These are phyloP conservation scores for Calameuta filiformis DNA, from an alignment of 2,888 invertebrate species.

Conservation along the genomic window DNA sequence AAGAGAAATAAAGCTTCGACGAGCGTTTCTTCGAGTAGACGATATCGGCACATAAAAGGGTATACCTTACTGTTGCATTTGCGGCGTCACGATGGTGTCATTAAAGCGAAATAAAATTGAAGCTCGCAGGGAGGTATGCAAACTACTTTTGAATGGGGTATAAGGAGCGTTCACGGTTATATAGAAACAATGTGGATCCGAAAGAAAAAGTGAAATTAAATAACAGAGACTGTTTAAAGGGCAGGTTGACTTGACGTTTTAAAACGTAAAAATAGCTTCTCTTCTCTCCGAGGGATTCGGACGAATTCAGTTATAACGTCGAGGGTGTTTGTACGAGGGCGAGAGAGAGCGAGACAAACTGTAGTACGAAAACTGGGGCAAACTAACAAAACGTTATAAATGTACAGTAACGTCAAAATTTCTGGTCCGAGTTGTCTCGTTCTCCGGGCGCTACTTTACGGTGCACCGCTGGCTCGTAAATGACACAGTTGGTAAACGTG, in stretches of 20 bases:
- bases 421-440: neutral
- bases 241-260: neutral
- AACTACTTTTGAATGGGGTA: neutral
- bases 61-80: neutral
- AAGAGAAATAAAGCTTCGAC: neutral
- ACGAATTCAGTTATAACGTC: neutral
- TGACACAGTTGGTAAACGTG: neutral
- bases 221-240: neutral
- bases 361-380: conserved; percentile 28
- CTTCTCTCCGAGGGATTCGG: neutral
- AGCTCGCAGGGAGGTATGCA: neutral
- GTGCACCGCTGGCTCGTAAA: neutral
- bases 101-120: neutral
- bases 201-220: neutral
- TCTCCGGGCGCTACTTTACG: neutral
- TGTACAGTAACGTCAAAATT: neutral
- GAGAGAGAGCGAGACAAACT: neutral
- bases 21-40: neutral
- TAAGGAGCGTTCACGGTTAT: neutral
- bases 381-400: conserved; percentile 28
- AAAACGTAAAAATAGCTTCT: neutral
- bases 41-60: neutral
- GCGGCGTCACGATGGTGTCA: neutral
- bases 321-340: neutral
- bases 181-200: neutral